A percentile compares a stretch with the other conserved stretches of the same genome.
These are phyloP conservation scores for Bungarus multicinctus DNA, from an alignment of 2,113 vertebrate genomes.

Conservation along the genomic window DNA sequence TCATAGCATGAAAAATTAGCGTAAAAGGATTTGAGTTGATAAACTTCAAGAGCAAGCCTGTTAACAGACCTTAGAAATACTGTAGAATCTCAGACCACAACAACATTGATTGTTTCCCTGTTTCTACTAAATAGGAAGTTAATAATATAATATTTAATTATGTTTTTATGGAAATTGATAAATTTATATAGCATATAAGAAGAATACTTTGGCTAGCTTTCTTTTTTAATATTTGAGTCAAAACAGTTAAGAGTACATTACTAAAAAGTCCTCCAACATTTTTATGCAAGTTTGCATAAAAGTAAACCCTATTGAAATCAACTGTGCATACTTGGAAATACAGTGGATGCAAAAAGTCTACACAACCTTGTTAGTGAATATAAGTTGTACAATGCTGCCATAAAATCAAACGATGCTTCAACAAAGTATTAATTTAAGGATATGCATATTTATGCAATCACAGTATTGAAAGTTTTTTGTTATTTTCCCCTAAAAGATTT, in stretches of 20 bases:
- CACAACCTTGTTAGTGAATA: background rate
- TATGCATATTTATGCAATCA: background rate
- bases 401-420: background rate
- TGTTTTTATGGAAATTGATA: constrained; percentile 6
- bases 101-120: background rate
- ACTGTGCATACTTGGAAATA: background rate
- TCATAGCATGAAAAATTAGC: background rate
- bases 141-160: constrained; percentile 13
- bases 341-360: background rate
- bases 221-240: background rate
- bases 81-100: background rate
- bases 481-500: background rate
- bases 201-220: background rate
- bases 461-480: background rate
- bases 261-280: background rate
- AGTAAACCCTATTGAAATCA: background rate
- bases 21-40: constrained; percentile 16
- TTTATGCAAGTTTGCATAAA: background rate
- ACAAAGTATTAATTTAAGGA: background rate
- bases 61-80: background rate
- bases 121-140: background rate
- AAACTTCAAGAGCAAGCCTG: constrained; percentile 48
- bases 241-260: background rate
- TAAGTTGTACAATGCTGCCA: background rate
- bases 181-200: background rate